Base-by-base conservation (phyloP, 2,797 vertebrate genomes). In the Poecilia picta region DNA sequence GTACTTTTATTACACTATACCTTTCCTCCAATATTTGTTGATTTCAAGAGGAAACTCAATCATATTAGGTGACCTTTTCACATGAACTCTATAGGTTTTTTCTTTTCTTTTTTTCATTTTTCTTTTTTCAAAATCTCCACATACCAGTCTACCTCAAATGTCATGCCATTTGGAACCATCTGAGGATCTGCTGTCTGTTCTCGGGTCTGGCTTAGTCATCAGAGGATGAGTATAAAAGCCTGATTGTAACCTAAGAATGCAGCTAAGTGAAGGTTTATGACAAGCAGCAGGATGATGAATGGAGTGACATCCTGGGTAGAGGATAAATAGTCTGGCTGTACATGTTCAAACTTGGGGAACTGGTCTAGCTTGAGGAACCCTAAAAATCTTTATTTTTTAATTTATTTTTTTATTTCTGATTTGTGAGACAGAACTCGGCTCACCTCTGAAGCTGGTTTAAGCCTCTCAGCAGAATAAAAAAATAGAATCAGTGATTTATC, bases 231-330 rank as follows among this genome's bases (percentile, higher is more conserved):
- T 77, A 93, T 94, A 88, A 95, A 94, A 91, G 92, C 85, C 89
- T 85, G 91, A 94, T 93, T 95, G 93, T 95, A 89, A 92, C 85
- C 55, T 81, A 92, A 93, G 93, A 93, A 92, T 85, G 88, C 55
- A 70, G 73, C 85, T 76, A 41, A 90, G 87, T 73, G n/a, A 77
- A 83, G 85, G 87, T 74, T 84, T 68, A 82, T 88, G 86, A 85
- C 76, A 81, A 85, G 88, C 75, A 59, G 89, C 33, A 5, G 80
- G 81, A 94, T 95, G 94, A 95, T 94, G 88, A 89, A 95, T 93
- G 91, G 87, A 92, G 91, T 92, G 93, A 92, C 90, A 86, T 90
- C 85, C 85, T 66, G 81, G 87, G 88, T 85, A 90, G 87, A 84
- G 86, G 91, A 89, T 90, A 92, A 91, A 80, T 68, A 80, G 85